Base-by-base conservation (phyloP, 1,140 invertebrate species). In the Drosophila sucinea region DNA sequence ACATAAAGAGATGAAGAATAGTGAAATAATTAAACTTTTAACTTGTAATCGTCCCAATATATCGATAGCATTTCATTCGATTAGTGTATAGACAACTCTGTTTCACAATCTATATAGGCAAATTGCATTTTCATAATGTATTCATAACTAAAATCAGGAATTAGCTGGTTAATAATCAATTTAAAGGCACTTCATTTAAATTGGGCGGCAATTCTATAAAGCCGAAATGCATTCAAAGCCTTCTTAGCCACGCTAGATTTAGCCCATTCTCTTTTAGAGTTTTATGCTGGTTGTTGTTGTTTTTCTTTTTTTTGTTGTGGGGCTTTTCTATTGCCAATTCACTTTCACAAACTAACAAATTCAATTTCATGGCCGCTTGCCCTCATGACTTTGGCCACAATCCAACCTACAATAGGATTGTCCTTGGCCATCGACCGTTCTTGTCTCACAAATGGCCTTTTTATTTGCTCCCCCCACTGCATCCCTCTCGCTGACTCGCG, bases 361-460 rank as follows among this genome's bases (percentile, higher is more conserved):
- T 85, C 77, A 84, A 84, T 84, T 85, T 81, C 77, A 85, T 67
- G 81, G 57, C 61, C 73, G 67, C 64, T 73, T 77, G 70, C 32
- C 64, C 62, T 65, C 33, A 44, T 67, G 58, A 80, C 70, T 44
- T 51, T 33, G 51, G 6, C 11, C 11, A 66, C 41, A 60, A 40
- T 60, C 51, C 3, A 10, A 23, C 23, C 32, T 25, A 60, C 7
- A 38, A 27, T 30, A 0, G 6, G 27, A 54, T 17, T 25, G 51
- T 25, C 23, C 51, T 38, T n/a, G 60, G 23, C 44, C 44, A 51
- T 51, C 44, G 44, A 51, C 44, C 23, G 23, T 3, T 25, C 8
- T 51, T 51, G 44, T 51, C 23, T 51, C 23, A 5, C n/a, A 51
- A 51, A 51, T 51, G 44, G 44, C 25, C 25, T 51, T 51, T 27